These are phyloP conservation scores for Rhopalosiphum padi DNA, from an alignment of 1,140 invertebrate genomes.

Conservation along the genomic window DNA sequence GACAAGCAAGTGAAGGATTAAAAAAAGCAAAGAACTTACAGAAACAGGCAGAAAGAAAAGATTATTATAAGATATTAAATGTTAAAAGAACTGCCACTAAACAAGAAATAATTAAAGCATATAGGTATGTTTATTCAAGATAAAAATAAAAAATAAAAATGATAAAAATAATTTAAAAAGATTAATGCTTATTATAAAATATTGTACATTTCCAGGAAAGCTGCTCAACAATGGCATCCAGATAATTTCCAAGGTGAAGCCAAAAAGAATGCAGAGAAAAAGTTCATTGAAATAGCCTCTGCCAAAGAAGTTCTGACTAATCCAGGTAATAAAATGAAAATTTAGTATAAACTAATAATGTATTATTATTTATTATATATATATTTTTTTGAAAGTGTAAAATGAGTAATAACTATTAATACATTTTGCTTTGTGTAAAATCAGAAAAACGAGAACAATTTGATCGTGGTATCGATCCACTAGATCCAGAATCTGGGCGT, in stretches of 20 bases:
- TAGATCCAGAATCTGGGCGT: constrained; percentile 88
- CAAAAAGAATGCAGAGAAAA: constrained; percentile 96
- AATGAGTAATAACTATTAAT: neutral
- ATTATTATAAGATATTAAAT: constrained; percentile 98
- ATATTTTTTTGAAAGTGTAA: neutral
- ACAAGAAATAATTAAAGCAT: constrained; percentile 94
- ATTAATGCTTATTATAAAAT: neutral
- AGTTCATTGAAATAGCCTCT: constrained; percentile 98
- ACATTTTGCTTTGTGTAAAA: constrained; percentile 15
- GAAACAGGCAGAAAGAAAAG: constrained; percentile 90
- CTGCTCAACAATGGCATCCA: constrained; percentile 98
- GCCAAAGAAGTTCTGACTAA: constrained; percentile 94
- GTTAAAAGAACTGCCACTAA: constrained; percentile 88
- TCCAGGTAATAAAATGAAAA: constrained; percentile 66
- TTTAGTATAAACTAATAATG: constrained; percentile 16
- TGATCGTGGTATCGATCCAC: constrained; percentile 94
- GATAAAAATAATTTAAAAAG: neutral
- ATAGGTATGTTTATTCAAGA: constrained; percentile 69
- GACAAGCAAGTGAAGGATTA: constrained; percentile 88
- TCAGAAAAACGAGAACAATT: constrained; percentile 90
- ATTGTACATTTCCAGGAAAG: constrained; percentile 71
- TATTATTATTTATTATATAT: constrained; percentile 24
- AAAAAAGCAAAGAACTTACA: constrained; percentile 90
- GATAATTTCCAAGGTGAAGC: constrained; percentile 91
- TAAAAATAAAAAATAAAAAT: too few relatives aligned